Evolutionary conservation across 2,113 vertebrate genomes (phyloP).

Genomic region (Turnix velox): DNA sequence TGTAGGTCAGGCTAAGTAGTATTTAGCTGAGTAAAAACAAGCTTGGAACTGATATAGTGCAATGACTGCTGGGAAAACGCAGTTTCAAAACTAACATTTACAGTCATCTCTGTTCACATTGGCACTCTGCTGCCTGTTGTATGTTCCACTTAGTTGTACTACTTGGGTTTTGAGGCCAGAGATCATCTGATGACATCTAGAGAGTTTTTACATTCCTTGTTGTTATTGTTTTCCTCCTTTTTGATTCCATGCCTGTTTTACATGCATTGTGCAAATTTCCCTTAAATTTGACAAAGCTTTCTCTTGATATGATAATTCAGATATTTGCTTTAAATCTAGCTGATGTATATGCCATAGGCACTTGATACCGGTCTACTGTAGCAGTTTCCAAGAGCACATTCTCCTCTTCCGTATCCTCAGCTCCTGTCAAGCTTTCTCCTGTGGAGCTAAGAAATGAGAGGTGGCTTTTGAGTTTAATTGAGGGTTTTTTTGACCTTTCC

Average conservation of each 20-base stretch:
- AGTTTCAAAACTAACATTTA: not conserved
- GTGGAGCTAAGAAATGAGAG: not conserved
- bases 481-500: too few relatives aligned
- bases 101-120: not conserved
- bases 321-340: not conserved
- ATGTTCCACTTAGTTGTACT: not conserved
- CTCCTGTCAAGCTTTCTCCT: not conserved
- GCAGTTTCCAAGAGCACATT: not conserved
- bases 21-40: not conserved
- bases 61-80: not conserved
- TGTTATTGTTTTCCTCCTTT: not conserved
- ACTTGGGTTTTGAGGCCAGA: not conserved
- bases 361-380: not conserved
- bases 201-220: not conserved
- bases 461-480: not conserved
- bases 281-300: not conserved
- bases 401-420: not conserved
- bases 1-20: not conserved
- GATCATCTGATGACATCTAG: not conserved
- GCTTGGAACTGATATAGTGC: not conserved
- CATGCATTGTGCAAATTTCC: not conserved
- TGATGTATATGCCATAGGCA: not conserved
- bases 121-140: not conserved
- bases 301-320: not conserved
- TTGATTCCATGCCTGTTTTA: not conserved